Evolutionary conservation across 2,888 invertebrate species (phyloP).

Genomic region (Meta bourneti): DNA sequence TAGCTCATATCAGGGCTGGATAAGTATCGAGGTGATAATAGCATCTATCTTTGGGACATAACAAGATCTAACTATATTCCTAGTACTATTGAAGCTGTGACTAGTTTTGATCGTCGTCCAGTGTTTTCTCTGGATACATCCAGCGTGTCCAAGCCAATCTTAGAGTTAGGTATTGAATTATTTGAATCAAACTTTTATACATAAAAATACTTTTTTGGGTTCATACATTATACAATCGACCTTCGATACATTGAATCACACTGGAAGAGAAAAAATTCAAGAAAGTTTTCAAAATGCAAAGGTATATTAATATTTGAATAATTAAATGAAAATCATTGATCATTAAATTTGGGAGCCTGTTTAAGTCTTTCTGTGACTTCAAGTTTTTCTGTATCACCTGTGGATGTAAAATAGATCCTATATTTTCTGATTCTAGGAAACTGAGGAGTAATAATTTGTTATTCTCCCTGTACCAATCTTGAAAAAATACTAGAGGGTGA

Average conservation of each 20-base stretch:
- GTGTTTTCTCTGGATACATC: slow-evolving; percentile 79
- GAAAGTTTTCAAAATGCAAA: not conserved
- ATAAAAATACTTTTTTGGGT: not conserved
- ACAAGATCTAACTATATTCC: slow-evolving; percentile 79
- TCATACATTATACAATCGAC: too few species aligned
- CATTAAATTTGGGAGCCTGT: too few species aligned
- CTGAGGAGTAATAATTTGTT: too few species aligned
- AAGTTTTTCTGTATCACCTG: too few species aligned
- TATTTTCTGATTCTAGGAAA: too few species aligned
- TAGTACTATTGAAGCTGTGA: slow-evolving; percentile 78
- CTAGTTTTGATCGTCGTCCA: slow-evolving; percentile 44
- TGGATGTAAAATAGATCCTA: too few species aligned
- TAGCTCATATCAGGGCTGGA: slow-evolving; percentile 89
- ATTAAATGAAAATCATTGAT: too few species aligned
- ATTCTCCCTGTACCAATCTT: too few species aligned
- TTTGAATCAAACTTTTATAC: not conserved
- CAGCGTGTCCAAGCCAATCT: slow-evolving; percentile 83
- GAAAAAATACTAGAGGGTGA: too few species aligned
- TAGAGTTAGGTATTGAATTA: slow-evolving; percentile 84
- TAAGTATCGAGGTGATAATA: slow-evolving; percentile 92
- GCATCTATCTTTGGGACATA: slow-evolving; percentile 94
- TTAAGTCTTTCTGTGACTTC: too few species aligned
- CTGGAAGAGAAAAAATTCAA: not conserved
- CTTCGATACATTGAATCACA: too few species aligned
- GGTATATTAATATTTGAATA: too few species aligned